Conservation (phyloP, 2,797 vertebrate genomes). For the Chloroceryle inda region DNA sequence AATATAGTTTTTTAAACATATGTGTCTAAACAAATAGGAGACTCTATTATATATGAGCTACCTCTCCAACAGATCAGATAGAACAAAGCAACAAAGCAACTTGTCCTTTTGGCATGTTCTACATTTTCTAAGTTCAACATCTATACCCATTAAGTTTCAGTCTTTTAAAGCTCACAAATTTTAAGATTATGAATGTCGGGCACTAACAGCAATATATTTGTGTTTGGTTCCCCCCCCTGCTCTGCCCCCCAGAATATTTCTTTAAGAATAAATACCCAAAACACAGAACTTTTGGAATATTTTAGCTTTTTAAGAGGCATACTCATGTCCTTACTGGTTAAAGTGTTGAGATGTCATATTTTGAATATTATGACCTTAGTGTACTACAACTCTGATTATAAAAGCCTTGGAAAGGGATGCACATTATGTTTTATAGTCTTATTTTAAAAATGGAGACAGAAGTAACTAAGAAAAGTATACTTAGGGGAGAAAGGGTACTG, state of each 20-base stretch:
- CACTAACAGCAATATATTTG: background rate
- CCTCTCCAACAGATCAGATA: background rate
- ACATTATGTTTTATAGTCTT: background rate
- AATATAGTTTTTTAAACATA: background rate
- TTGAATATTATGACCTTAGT: background rate
- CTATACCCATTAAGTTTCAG: background rate
- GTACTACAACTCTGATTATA: background rate
- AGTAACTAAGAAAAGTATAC: background rate
- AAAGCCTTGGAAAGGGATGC: background rate
- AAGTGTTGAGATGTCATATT: background rate
- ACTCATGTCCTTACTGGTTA: background rate
- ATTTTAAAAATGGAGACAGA: background rate
- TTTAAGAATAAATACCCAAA: background rate
- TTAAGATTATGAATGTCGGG: background rate
- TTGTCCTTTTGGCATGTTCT: background rate
- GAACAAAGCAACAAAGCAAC: background rate
- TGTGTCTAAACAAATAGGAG: background rate
- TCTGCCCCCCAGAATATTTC: background rate
- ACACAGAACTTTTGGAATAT: background rate
- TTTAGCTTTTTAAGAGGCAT: background rate
- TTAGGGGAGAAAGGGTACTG: accelerated
- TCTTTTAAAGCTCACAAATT: background rate
- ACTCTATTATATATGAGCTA: background rate
- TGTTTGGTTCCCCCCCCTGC: no score
- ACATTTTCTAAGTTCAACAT: background rate